Evolutionary conservation across 2,797 vertebrate genomes (phyloP).

Genomic region (Rhadinocentrus ornatus): DNA sequence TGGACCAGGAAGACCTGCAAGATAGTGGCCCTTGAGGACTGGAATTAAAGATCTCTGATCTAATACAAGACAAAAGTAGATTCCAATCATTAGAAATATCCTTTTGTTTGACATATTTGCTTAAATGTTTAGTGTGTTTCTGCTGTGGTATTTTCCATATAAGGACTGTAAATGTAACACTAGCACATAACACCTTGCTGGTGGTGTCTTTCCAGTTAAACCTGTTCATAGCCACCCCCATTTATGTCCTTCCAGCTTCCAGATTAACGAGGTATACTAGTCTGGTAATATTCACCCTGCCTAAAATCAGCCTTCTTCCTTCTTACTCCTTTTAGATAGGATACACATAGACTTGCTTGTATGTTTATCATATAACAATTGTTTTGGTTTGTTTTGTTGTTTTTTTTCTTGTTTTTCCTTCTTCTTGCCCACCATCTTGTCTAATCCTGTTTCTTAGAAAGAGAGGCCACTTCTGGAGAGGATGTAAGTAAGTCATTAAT

Average conservation of each 20-base stretch:
- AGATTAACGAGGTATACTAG: conserved; percentile 29
- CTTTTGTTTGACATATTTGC: too few relatives aligned
- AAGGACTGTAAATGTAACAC: too few relatives aligned
- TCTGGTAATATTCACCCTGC: not conserved
- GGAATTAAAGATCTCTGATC: not conserved
- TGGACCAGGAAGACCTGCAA: not conserved
- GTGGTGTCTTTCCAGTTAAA: conserved; percentile 50
- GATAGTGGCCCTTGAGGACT: not conserved
- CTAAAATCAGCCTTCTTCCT: not conserved
- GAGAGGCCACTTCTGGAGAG: conserved; percentile 11
- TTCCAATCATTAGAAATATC: not conserved
- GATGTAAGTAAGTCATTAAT: conserved; percentile 44
- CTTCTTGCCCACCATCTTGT: not conserved
- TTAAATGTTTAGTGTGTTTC: too few relatives aligned
- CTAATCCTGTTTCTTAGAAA: not conserved
- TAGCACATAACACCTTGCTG: too few relatives aligned
- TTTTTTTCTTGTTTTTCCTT: too few relatives aligned
- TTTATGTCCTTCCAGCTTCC: conserved; percentile 49
- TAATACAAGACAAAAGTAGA: not conserved
- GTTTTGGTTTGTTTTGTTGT: too few relatives aligned
- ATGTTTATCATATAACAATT: not conserved
- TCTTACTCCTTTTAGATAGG: not conserved
- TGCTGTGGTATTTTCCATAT: too few relatives aligned
- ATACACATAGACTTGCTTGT: not conserved
- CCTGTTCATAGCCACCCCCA: conserved; percentile 34